Conservation (phyloP, 2,113 vertebrate genomes). For the Narcine bancroftii region DNA sequence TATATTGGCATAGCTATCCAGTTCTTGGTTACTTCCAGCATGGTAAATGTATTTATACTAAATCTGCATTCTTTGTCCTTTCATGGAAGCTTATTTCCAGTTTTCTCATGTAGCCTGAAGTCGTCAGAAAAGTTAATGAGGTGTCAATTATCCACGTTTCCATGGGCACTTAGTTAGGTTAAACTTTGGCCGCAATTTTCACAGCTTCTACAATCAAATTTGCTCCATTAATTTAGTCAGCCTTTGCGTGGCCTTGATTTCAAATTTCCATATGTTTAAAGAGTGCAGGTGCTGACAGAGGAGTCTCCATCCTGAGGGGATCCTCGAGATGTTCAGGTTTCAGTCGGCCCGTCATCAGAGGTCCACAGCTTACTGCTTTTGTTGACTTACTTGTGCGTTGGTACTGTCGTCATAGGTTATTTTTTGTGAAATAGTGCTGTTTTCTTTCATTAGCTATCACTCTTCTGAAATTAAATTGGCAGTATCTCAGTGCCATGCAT, state of each 20-base stretch:
- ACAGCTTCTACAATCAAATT: background rate
- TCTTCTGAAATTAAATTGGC: background rate
- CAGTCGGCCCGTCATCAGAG: background rate
- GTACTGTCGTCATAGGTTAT: background rate
- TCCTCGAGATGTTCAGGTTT: background rate
- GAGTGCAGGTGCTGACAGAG: background rate
- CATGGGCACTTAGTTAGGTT: background rate
- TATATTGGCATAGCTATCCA: background rate
- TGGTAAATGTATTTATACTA: background rate
- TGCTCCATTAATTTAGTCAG: background rate
- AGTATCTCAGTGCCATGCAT: background rate
- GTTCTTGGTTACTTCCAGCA: background rate
- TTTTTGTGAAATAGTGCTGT: background rate
- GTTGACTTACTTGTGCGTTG: background rate
- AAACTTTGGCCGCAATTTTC: background rate
- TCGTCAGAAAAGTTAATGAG: constrained; percentile 4
- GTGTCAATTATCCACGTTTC: background rate
- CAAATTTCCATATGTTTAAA: background rate
- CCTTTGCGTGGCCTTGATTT: background rate
- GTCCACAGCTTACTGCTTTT: background rate
- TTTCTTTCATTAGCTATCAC: background rate
- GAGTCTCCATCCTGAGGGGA: background rate
- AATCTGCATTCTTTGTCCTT: background rate
- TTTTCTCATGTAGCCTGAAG: background rate
- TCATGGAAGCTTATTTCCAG: background rate